These are phyloP conservation scores for Geococcyx californianus DNA, from an alignment of 2,113 vertebrate species.

Conservation along the genomic window DNA sequence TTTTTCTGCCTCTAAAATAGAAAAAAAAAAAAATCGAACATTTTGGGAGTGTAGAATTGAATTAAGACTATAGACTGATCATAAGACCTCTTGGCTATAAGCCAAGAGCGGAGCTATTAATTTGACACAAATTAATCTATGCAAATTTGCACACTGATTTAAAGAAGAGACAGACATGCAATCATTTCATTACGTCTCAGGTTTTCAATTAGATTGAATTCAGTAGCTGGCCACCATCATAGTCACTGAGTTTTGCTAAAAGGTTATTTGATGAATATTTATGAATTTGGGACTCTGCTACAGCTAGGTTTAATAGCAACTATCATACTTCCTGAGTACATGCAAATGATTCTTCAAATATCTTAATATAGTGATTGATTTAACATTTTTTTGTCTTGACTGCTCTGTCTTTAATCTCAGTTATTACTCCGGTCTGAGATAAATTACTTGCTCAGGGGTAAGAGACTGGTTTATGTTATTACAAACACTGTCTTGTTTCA, in stretches of 20 bases:
- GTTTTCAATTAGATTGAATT: slow-evolving; percentile 70
- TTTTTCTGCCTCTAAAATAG: neutral
- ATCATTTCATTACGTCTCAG: slow-evolving; percentile 68
- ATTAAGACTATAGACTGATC: slow-evolving; percentile 60
- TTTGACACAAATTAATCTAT: slow-evolving; percentile 66
- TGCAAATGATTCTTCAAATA: slow-evolving; percentile 64
- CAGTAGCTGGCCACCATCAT: slow-evolving; percentile 38
- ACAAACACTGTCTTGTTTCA: slow-evolving; percentile 27
- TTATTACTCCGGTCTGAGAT: slow-evolving; percentile 45
- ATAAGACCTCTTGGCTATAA: slow-evolving; percentile 37
- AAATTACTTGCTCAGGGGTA: slow-evolving; percentile 51
- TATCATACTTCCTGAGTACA: slow-evolving; percentile 47
- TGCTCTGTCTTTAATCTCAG: slow-evolving; percentile 62
- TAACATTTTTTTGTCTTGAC: slow-evolving; percentile 59
- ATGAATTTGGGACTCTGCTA: slow-evolving; percentile 47
- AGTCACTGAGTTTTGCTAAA: slow-evolving; percentile 52
- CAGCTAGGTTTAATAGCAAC: slow-evolving; percentile 41
- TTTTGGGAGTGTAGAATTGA: neutral
- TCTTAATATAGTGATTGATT: slow-evolving; percentile 69
- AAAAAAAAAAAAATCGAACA: neutral
- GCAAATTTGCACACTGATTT: slow-evolving; percentile 68
- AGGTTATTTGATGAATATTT: slow-evolving; percentile 72
- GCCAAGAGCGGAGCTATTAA: slow-evolving; percentile 52
- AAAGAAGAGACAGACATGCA: slow-evolving; percentile 63
- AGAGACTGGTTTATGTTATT: slow-evolving; percentile 58